Evolutionary conservation across 2,797 vertebrate species (phyloP).

Genomic region (Falco cherrug): DNA sequence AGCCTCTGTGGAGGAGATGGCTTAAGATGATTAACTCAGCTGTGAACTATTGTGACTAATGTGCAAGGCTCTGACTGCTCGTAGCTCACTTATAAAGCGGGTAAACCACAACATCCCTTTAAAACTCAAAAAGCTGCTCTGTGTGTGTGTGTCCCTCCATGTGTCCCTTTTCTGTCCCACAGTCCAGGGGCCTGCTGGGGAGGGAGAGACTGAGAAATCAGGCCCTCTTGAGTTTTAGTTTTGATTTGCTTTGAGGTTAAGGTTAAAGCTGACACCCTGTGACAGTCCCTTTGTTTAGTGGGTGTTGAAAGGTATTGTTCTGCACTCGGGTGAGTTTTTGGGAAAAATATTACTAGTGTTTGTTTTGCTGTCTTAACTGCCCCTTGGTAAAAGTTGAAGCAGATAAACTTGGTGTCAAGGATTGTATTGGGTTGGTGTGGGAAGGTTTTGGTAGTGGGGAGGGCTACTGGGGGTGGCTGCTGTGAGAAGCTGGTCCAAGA

Average conservation of each 20-base stretch:
- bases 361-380: not conserved
- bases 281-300: not conserved
- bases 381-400: not conserved
- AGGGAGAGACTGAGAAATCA: not conserved
- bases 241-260: not conserved
- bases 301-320: not conserved
- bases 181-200: not conserved
- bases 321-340: not conserved
- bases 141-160: not conserved
- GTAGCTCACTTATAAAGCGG: not conserved
- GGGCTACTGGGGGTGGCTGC: not conserved
- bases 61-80: not conserved
- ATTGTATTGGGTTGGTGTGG: not conserved
- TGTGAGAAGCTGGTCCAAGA: not conserved
- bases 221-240: not conserved
- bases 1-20: accelerated
- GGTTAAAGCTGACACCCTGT: not conserved
- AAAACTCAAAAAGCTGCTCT: not conserved
- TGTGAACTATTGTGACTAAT: not conserved
- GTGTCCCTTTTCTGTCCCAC: not conserved
- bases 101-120: not conserved
- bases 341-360: not conserved
- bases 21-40: not conserved
- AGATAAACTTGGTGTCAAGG: not conserved
- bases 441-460: not conserved